Conservation (phyloP, 2,888 invertebrate genomes). For the Beris chalybata region DNA sequence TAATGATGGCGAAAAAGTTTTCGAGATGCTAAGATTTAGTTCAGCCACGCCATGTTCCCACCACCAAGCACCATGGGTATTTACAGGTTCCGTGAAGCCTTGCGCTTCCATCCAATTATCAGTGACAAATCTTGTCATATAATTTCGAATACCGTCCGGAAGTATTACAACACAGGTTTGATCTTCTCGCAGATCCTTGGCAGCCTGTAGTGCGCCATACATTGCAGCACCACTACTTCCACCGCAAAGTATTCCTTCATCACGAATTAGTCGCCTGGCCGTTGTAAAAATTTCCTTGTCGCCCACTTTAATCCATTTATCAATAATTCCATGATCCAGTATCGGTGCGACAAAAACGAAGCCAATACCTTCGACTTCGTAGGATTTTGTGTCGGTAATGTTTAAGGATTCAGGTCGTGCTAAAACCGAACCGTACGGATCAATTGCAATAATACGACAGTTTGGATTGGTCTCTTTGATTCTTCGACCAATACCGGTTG, state of each 20-base stretch:
- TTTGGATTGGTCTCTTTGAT: constrained; percentile 83
- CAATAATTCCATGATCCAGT: constrained; percentile 76
- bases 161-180: constrained; percentile 86
- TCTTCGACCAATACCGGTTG: constrained; percentile 88
- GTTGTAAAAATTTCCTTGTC: constrained; percentile 81
- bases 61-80: constrained; percentile 68
- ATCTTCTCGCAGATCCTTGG: constrained; percentile 74
- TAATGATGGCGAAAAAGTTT: constrained; percentile 62
- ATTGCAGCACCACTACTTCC: constrained; percentile 92
- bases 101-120: constrained; percentile 95
- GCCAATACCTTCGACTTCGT: constrained; percentile 92
- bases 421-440: constrained; percentile 91
- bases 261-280: constrained; percentile 83
- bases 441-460: constrained; percentile 82
- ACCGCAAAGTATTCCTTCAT: constrained; percentile 92
- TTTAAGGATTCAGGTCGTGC: constrained; percentile 79
- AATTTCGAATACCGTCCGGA: constrained; percentile 96
- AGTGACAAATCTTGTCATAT: constrained; percentile 94
- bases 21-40: constrained; percentile 62
- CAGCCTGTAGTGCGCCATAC: constrained; percentile 72
- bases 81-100: constrained; percentile 59
- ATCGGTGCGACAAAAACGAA: constrained; percentile 96
- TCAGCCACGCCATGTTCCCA: constrained; percentile 68
- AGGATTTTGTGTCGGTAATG: constrained; percentile 68
- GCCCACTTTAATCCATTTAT: constrained; percentile 83